Base-by-base conservation (phyloP, 2,113 vertebrate genomes). In the Ptilorrhoa leucosticta region DNA sequence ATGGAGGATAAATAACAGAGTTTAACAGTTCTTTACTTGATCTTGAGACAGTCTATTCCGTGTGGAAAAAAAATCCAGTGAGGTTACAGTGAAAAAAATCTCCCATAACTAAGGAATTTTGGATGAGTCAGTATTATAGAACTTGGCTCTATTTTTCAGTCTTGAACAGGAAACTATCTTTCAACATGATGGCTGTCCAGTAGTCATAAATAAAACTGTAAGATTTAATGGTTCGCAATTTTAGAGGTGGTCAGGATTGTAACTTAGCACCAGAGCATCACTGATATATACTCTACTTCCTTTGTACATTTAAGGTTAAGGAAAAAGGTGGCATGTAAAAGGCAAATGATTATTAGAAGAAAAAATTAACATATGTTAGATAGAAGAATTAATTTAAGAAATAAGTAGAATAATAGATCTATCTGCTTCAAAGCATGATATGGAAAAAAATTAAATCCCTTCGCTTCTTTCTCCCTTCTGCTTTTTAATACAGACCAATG, bases 131-230 rank as follows among this genome's bases (percentile, higher is more conserved):
- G 48, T 75, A 40, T n/a, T 58, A 64, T 30, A 64, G 33, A 85
- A 85, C 44, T 78, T 70, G 69, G 51, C 28, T 61, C 42, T 45
- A 8, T 68, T 83, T 83, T 85, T 83, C 68, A 83, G 40, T 60
- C 13, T 80, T 82, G 57, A 76, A 28, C 66, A 64, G n/a, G 45
- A 80, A 87, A n/a, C 48, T 42, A 64, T 82, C 48, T 88, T 95
- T 92, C 57, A 92, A 58, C 16, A 21, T 39, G 33, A 95, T 64
- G 40, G n/a, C 24, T 71, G 45, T 69, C 70, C 53, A 51, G 61
- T 26, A 83, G 48, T 64, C 69, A 27, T 90, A 85, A 78, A 87
- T 85, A 83, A 93, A 89, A 94, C 33, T n/a, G 2, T 26, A 75
- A 66, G 47, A 71, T 90, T 68, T 87, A 87, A 57, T 47, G 58